Base-by-base conservation (phyloP, 2,113 vertebrate species). In the Motacilla tschutschensis region DNA sequence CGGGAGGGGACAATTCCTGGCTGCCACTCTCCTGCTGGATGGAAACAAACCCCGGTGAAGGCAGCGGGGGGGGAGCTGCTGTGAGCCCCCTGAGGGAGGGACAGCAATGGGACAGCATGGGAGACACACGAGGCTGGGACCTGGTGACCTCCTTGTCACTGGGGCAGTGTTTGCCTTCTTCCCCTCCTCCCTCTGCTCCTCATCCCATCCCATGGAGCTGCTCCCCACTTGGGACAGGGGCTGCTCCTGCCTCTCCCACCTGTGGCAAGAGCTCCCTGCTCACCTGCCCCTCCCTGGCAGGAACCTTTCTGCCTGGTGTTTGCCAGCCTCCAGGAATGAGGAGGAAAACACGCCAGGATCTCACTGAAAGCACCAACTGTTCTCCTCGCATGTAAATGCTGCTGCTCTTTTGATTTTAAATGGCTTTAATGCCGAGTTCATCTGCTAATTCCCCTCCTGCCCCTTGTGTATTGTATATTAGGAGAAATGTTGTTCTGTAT, bases 391-490 rank as follows among this genome's bases (percentile, higher is more conserved):
- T 91, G 88, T 60, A 95, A 94, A 94, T 92, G 88, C 66, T 93
- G 89, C 90, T 90, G 85, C 91, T 93, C 92, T 96, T 96, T 94
- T 94, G 91, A 94, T 93, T 95, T 70, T 59, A 87, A 95, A 94
- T 67, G 79, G 84, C 81, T 94, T 88, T 94, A 96, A 92, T 85
- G 79, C 90, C 3, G 47, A 93, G 89, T 94, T 95, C 92, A 87
- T 92, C 88, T 93, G 91, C 93, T 94, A 95, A 95, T 94, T 95
- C 93, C 84, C 86, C 73, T 90, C 63, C 64, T 89, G 91, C 95
- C 94, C 89, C 93, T 76, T 33, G 91, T 90, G 94, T 85, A 94
- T 91, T 93, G 88, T 95, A 85, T 92, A 90, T 93, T 90, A 91
- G 90, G 82, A 87, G 91, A 92, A 94, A 93, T 90, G 94, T 91